These are phyloP conservation scores for Chaunax sp. DNA, from an alignment of 2,797 vertebrate species.

Conservation along the genomic window DNA sequence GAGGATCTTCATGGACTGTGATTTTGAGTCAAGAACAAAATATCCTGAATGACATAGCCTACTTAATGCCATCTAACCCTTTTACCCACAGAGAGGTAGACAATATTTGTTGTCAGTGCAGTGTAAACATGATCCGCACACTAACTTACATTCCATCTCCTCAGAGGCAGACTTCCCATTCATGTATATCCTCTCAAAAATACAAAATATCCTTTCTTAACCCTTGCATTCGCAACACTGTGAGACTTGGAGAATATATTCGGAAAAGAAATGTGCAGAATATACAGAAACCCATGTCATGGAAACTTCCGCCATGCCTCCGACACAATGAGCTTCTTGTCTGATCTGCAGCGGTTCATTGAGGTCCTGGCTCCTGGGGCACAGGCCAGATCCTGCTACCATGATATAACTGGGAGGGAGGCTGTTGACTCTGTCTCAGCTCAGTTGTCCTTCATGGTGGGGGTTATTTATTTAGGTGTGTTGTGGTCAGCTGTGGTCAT, in stretches of 20 bases:
- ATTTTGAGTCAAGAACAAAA: conserved; percentile 9
- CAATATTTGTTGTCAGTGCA: no score
- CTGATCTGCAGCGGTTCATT: conserved; percentile 37
- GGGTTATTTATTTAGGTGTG: conserved; percentile 53
- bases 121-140: conserved; percentile 5
- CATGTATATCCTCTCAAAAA: background rate
- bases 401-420: conserved; percentile 17
- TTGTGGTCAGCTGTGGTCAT: conserved; percentile 39
- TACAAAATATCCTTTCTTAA: conserved; percentile 16
- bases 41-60: background rate
- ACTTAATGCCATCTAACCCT: background rate
- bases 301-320: conserved; percentile 34
- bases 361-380: conserved; percentile 50
- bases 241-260: no score
- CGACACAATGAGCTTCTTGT: conserved; percentile 55
- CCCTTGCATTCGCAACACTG: no score
- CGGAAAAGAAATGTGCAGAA: conserved; percentile 1
- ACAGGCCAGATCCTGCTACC: conserved; percentile 21
- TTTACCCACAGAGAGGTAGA: conserved; percentile 5
- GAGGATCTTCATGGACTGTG: background rate
- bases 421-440: conserved; percentile 11
- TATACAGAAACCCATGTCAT: conserved; percentile 30
- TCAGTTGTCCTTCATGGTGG: conserved; percentile 6
- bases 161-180: background rate
- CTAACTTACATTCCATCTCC: background rate